A percentile compares a stretch with the other conserved stretches of the same genome.
phyloP scores from a whole-genome alignment of 2,113 vertebrate genomes.

The Sebastes schlegelii region DNA sequence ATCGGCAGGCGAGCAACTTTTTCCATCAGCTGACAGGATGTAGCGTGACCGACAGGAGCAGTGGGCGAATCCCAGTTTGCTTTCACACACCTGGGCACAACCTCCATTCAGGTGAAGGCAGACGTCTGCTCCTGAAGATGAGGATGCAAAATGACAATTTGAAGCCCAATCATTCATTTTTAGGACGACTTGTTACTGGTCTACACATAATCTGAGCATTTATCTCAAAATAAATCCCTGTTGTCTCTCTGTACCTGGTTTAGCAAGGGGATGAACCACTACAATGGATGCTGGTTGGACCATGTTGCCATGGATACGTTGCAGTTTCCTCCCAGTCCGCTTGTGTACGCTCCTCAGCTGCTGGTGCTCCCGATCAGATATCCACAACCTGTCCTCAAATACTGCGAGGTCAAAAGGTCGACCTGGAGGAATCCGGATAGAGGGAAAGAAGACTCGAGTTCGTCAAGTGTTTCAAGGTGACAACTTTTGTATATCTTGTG shows the following conservation, averaged over 20 bases:
- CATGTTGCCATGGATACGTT: slow-evolving; percentile 86
- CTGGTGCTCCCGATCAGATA: slow-evolving; percentile 88
- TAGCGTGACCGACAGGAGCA: slow-evolving; percentile 85
- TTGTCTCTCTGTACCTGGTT: slow-evolving; percentile 87
- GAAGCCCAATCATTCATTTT: neutral
- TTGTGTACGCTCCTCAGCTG: slow-evolving; percentile 89
- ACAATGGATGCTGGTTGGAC: slow-evolving; percentile 90
- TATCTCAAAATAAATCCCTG: neutral
- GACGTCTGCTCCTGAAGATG: slow-evolving; percentile 82
- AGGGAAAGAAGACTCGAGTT: neutral
- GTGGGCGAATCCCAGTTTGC: slow-evolving; percentile 78
- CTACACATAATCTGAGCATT: neutral
- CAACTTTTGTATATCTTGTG: neutral
- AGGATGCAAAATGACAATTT: neutral
- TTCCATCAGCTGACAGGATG: slow-evolving; percentile 76
- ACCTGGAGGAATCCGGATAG: slow-evolving; percentile 78
- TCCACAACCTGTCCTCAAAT: slow-evolving; percentile 93
- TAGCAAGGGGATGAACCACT: slow-evolving; percentile 91
- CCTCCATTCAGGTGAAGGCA: slow-evolving; percentile 89
- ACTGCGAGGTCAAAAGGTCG: slow-evolving; percentile 88
- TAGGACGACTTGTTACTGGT: neutral
- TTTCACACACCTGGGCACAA: slow-evolving; percentile 89
- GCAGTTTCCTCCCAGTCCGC: slow-evolving; percentile 85
- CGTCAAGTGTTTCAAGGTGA: neutral
- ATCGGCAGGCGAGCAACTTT: slow-evolving; percentile 73